phyloP scores from a whole-genome alignment of 2,113 vertebrate species.

The Gorsachius goisagi region DNA sequence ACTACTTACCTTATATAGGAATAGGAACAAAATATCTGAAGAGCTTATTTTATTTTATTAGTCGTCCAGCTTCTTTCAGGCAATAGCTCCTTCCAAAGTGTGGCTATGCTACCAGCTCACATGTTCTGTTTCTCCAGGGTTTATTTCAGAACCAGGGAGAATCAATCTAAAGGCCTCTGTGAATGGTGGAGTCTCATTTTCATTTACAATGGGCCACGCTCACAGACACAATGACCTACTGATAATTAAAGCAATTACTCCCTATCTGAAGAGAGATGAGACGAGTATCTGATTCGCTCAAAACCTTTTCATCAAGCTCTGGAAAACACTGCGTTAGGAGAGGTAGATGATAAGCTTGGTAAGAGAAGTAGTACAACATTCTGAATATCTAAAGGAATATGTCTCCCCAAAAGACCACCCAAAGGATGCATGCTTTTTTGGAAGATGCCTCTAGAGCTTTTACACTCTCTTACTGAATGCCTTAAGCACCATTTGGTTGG shows the following conservation, averaged over 20 bases:
- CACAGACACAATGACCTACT: neutral
- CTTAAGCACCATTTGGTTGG: neutral
- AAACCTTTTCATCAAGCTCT: neutral
- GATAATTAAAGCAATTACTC: neutral
- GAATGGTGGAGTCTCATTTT: neutral
- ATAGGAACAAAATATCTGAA: neutral
- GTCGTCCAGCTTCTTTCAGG: neutral
- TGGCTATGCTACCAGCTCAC: neutral
- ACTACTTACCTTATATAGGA: slow-evolving; percentile 7
- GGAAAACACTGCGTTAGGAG: neutral
- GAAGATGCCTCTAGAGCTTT: neutral
- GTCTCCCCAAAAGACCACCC: neutral
- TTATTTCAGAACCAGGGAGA: neutral
- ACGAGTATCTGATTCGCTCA: neutral
- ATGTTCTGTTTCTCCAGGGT: neutral
- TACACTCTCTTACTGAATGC: neutral
- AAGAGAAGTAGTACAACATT: neutral
- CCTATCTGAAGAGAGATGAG: neutral
- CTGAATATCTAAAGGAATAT: neutral
- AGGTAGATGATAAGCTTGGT: neutral
- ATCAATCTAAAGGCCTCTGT: neutral
- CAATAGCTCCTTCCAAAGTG: neutral
- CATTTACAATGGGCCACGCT: neutral
- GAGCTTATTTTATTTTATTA: neutral
- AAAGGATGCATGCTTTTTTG: neutral